Base-by-base conservation (phyloP, 2,797 vertebrate genomes). In the Pterois miles region DNA sequence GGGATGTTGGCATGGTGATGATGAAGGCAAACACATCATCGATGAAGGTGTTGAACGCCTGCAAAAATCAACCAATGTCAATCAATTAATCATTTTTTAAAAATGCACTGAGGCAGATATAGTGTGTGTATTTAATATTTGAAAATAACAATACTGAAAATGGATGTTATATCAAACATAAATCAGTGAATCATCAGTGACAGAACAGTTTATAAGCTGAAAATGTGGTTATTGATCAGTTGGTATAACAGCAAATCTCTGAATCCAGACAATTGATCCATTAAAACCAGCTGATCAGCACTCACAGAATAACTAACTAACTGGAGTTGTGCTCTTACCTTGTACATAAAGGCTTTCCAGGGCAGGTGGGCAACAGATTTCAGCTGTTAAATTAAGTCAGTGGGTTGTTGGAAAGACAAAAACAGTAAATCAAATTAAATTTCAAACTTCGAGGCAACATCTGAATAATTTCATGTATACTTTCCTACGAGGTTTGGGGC, bases 21-120 rank as follows among this genome's bases (percentile, higher is more conserved):
- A 99, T 96, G 94, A 99, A 99, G 84, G 98, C 98, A 54, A 99
- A 99, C 80, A 99, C 96, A 18, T 99, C 98, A n/a, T 99, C 98
- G 46, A 99, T 99, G 91, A 99, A 99, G 34, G 98, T 99, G 72
- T 99, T 99, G 93, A 99, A 99, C 0, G 98, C 98, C 98, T 99
- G 89, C 0, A 52, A 69, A 9, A 43, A 70, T 59, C 8, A 73
- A 77, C 22, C 14, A 58, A 50, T 56, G 52, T 14, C 6, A 54
- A 43, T 74, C 11, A 27, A 23, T 71, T 33, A 29, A 36, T 12
- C 25, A 4, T 27, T 29, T 16, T 6, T 10, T 25, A 4, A 1
- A 31, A 16, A 68, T 4, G 4, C 1, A 65, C 4, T 7, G 29
- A 31, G 53, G 0, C 40, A 18, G 3, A 34, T 29, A 52, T 22